These are phyloP conservation scores for Pseudolycoriella hygida DNA, from an alignment of 2,888 invertebrate species.

Conservation along the genomic window DNA sequence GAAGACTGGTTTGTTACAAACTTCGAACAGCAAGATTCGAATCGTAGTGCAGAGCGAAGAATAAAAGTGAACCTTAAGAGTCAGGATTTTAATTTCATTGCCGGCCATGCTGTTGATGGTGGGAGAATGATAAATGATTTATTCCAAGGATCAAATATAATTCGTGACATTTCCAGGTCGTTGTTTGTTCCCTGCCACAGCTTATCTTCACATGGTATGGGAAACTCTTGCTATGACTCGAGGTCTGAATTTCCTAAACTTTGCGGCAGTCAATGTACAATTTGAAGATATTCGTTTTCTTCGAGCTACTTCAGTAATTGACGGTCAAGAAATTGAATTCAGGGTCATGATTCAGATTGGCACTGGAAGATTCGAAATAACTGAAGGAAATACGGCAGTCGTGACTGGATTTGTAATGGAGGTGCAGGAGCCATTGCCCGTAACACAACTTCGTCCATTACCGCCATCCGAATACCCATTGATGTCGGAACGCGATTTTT, in stretches of 20 bases:
- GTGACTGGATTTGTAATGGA: conserved; percentile 50
- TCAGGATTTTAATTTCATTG: conserved; percentile 51
- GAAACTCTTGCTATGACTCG: conserved; percentile 52
- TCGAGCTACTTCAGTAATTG: conserved; percentile 62
- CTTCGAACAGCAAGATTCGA: conserved; percentile 47
- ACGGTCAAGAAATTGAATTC: conserved; percentile 36
- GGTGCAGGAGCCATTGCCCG: conserved; percentile 28
- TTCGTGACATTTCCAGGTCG: conserved; percentile 37
- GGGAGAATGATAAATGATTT: too few relatives aligned
- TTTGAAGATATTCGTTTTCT: conserved; percentile 74
- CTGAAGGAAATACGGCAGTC: conserved; percentile 49
- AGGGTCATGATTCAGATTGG: conserved; percentile 40
- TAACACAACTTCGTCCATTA: conserved; percentile 10
- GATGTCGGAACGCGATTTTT: conserved; percentile 44
- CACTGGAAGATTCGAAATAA: conserved; percentile 42
- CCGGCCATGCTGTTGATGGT: conserved; percentile 75
- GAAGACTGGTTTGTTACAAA: conserved; percentile 57
- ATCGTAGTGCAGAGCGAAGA: conserved; percentile 45
- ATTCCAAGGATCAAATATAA: too few relatives aligned
- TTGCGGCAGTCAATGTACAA: conserved; percentile 59
- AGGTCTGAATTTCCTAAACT: conserved; percentile 45
- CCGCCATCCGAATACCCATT: conserved; percentile 17
- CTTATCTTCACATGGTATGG: conserved; percentile 61
- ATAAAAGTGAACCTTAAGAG: conserved; percentile 40
- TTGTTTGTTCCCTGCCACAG: conserved; percentile 69